These are phyloP conservation scores for Acrocephalus arundinaceus DNA, from an alignment of 2,113 vertebrate genomes.

Conservation along the genomic window DNA sequence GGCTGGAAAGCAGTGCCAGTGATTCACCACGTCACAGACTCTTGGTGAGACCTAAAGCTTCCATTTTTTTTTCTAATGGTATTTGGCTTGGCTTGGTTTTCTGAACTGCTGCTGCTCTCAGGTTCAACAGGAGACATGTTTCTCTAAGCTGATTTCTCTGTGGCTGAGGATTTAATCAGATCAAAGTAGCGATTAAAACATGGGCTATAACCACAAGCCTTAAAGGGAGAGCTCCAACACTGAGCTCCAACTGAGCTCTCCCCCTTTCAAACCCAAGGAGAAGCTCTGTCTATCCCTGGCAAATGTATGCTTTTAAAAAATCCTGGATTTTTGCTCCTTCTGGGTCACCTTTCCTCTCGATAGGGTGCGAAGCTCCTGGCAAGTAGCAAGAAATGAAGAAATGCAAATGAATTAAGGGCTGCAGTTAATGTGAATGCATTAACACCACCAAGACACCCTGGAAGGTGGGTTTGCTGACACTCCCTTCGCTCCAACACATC, in stretches of 20 bases:
- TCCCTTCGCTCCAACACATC: background rate
- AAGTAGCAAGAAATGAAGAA: background rate
- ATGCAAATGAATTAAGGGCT: slow-evolving; percentile 19
- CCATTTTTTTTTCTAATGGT: background rate
- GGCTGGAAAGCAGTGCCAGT: background rate
- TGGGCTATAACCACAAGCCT: slow-evolving; percentile 43
- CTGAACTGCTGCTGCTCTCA: slow-evolving; percentile 48
- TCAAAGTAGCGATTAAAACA: slow-evolving; percentile 58
- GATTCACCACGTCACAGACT: background rate
- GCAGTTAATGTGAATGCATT: slow-evolving; percentile 24
- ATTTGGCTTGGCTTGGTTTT: slow-evolving; percentile 45
- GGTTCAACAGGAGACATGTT: slow-evolving; percentile 66
- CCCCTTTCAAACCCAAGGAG: background rate
- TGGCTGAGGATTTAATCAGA: slow-evolving; percentile 68
- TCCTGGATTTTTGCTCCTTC: background rate
- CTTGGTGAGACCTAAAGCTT: background rate
- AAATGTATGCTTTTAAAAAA: background rate
- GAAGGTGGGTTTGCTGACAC: slow-evolving; percentile 17
- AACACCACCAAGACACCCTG: background rate
- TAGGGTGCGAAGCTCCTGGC: background rate
- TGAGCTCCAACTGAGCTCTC: slow-evolving; percentile 5
- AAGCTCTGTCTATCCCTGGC: background rate
- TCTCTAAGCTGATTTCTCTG: slow-evolving; percentile 65
- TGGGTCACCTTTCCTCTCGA: background rate
- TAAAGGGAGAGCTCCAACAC: slow-evolving; percentile 41